Evolutionary conservation across 2,888 invertebrate species (phyloP).

Genomic region (Cartodere bifasciata): DNA sequence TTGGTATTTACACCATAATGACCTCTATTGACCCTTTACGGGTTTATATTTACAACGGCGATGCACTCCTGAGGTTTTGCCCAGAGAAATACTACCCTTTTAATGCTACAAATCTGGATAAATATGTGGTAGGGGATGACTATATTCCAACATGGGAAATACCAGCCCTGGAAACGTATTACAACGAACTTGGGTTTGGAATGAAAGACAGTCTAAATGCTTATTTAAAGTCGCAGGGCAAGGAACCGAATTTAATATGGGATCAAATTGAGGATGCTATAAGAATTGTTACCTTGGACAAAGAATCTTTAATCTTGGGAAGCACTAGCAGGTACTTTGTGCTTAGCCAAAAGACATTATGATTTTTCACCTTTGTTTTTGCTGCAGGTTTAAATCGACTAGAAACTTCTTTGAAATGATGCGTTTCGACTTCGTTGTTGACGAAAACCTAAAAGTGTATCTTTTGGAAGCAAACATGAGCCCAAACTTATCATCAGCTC

Average conservation of each 20-base stretch:
- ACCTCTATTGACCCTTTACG: conserved; percentile 85
- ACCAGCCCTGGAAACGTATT: conserved; percentile 58
- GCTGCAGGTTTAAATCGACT: conserved; percentile 37
- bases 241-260: conserved; percentile 68
- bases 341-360: no score
- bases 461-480: conserved; percentile 98
- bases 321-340: conserved; percentile 35
- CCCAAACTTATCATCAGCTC: conserved; percentile 88
- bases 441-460: conserved; percentile 73
- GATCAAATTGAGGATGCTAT: conserved; percentile 67
- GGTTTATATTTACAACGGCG: conserved; percentile 79
- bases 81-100: conserved; percentile 83
- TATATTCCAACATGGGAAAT: conserved; percentile 93
- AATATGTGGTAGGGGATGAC: conserved; percentile 90
- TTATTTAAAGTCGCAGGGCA: conserved; percentile 51
- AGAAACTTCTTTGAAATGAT: conserved; percentile 87
- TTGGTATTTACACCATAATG: conserved; percentile 85
- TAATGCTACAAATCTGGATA: conserved; percentile 61
- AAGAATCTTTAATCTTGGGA: conserved; percentile 57
- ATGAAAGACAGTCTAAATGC: conserved; percentile 82
- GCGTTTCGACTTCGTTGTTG: conserved; percentile 86
- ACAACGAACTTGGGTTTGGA: conserved; percentile 57
- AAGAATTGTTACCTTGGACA: conserved; percentile 50
- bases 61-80: conserved; percentile 87
- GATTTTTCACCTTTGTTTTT: no score